A percentile compares a stretch with the other conserved stretches of the same genome.
Conservation (phyloP, 2,797 vertebrate genomes). For the Chloroceryle inda region DNA sequence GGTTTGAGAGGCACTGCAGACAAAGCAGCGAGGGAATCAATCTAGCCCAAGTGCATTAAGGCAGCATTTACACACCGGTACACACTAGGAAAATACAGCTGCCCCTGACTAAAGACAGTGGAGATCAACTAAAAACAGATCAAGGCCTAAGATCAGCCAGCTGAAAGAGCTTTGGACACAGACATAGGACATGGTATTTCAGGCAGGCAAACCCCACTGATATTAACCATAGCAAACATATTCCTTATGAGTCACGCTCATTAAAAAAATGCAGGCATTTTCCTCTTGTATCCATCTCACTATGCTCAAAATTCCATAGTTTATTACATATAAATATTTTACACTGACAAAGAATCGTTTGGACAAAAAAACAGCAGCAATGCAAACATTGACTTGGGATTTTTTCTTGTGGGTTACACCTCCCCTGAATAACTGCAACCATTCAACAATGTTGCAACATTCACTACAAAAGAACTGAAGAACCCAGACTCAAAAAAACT, state of each 20-base stretch:
- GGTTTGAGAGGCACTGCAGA: not conserved
- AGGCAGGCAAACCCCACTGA: not conserved
- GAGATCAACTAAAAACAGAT: not conserved
- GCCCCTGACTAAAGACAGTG: not conserved
- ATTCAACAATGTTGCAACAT: not conserved
- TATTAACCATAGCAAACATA: not conserved
- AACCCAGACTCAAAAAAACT: not conserved
- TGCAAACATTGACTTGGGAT: not conserved
- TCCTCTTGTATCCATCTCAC: not conserved
- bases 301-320: not conserved
- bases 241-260: not conserved
- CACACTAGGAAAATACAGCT: not conserved
- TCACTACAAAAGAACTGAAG: not conserved
- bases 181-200: not conserved
- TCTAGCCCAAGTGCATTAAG: fast-evolving
- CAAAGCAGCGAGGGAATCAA: not conserved
- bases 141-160: not conserved
- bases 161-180: not conserved
- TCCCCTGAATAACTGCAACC: not conserved
- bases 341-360: not conserved
- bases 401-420: not conserved
- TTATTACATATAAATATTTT: not conserved
- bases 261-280: not conserved
- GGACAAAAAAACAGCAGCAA: not conserved
- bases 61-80: not conserved